Base-by-base conservation (phyloP, 1,140 invertebrate genomes). In the Cherax quadricarinatus region DNA sequence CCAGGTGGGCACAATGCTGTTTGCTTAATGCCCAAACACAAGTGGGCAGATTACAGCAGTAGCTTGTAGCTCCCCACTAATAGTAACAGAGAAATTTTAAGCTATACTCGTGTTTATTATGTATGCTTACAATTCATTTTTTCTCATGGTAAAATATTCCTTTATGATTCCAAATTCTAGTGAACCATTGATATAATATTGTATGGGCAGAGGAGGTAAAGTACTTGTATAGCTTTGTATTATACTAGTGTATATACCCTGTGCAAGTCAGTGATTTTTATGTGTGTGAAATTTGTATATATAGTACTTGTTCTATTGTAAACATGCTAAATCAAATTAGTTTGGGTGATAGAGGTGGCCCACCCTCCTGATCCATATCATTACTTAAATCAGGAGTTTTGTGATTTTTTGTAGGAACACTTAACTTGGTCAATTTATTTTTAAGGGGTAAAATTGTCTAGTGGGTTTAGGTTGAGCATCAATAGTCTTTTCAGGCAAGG, bases 211-310 rank as follows among this genome's bases (percentile, higher is more conserved):
- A 66, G 83, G 75, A 86, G 75, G 85, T 48, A 51, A 91, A 48
- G 41, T 60, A 49, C 75, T 81, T 81, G 16, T 21, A 62, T 86
- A 62, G 66, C 70, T 53, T n/a, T 91, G 90, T 91, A 91, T 60
- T 51, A 91, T 91, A 91, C 90, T 91, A 82, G 75, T 91, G 90
- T 91, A 91, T 66, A 91, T 91, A 91, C 57, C 51, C 30, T 86
- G 73, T 86, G 85, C 70, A 90, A 53, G 81, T 85, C 88, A 85
- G 24, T 82, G 83, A 80, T 48, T 60, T 78, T 84, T 48, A 78
- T 87, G 90, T 83, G 66, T 89, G 24, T 89, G 88, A 70, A 91
- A 82, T 57, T 41, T 91, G 90, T 91, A 91, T 41, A 91, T 57
- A 57, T 57, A 57, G 30, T 91, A 91, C 48, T 80, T 86, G 75